These are phyloP conservation scores for Porites evermanni DNA, from an alignment of 92 coral and sea anemone genomes.

Conservation along the genomic window DNA sequence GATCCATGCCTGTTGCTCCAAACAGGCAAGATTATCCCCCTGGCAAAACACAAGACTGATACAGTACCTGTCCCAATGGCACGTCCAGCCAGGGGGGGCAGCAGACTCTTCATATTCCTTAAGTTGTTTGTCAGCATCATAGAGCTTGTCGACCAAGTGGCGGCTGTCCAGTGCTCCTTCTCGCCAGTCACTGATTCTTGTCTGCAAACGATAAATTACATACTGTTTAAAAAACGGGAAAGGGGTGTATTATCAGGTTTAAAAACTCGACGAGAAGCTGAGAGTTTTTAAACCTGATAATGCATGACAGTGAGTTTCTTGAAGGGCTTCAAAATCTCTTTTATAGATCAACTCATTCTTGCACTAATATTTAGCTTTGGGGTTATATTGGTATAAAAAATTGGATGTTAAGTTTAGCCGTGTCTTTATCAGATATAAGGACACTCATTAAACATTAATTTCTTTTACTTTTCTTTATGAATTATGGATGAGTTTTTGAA, in stretches of 20 bases:
- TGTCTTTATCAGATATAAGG: too few species aligned
- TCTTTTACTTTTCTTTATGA: too few species aligned
- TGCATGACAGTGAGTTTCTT: too few species aligned
- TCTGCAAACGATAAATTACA: slow-evolving; percentile 41
- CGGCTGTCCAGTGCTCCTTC: slow-evolving; percentile 92
- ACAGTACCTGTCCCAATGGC: slow-evolving; percentile 99
- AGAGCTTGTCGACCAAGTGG: slow-evolving; percentile 80
- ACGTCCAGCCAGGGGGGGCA: slow-evolving; percentile 98
- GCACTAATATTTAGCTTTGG: too few species aligned
- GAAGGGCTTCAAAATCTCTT: too few species aligned
- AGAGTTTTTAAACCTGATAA: too few species aligned
- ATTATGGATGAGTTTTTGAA: too few species aligned
- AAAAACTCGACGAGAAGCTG: too few species aligned
- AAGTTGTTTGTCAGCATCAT: slow-evolving; percentile 88
- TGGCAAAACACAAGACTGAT: slow-evolving; percentile 83
- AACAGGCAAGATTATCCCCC: slow-evolving; percentile 50
- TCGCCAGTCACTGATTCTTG: slow-evolving; percentile 96
- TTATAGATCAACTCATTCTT: too few species aligned
- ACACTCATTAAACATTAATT: too few species aligned
- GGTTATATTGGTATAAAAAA: too few species aligned
- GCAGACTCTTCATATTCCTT: slow-evolving; percentile 94
- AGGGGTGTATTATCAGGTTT: not conserved
- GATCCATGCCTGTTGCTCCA: slow-evolving; percentile 45
- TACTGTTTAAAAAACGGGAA: not conserved
- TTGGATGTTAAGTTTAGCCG: too few species aligned